Percentiles rank a stretch among this genome's conserved stretches.
phyloP scores from a whole-genome alignment of 2,113 vertebrate genomes.

The Scatophagus argus region DNA sequence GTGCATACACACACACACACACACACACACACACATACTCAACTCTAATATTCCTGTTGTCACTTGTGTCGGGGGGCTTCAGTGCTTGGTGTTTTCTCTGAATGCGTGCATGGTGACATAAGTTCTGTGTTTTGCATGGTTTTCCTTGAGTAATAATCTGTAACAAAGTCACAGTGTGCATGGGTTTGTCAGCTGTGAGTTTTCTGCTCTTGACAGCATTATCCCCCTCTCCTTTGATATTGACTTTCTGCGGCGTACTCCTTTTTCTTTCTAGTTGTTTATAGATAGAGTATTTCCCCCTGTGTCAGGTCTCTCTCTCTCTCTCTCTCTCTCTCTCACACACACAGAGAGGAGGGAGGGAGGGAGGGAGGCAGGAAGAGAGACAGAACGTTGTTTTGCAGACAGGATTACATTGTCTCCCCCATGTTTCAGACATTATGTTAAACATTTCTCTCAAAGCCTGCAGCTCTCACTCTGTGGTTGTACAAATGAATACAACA shows the following conservation, averaged over 20 bases:
- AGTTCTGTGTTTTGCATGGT: background rate
- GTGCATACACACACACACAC: constrained; percentile 8
- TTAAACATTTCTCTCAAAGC: constrained; percentile 51
- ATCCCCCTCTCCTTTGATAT: constrained; percentile 18
- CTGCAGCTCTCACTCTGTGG: constrained; percentile 35
- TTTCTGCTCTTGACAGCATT: constrained; percentile 22
- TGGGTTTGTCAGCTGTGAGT: constrained; percentile 22
- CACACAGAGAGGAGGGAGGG: constrained; percentile 12
- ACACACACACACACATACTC: constrained; percentile 3
- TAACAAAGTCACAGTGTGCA: constrained; percentile 8
- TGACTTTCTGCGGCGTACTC: constrained; percentile 50
- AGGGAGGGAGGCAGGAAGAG: constrained; percentile 33
- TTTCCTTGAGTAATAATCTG: constrained; percentile 3
- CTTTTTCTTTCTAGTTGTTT: constrained; percentile 40
- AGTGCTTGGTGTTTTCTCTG: background rate
- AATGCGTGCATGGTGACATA: background rate
- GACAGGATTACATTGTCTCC: constrained; percentile 77
- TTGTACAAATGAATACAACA: background rate
- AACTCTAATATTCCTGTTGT: background rate
- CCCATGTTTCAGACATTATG: constrained; percentile 68
- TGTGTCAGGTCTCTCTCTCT: constrained; percentile 55
- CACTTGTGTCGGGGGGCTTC: background rate
- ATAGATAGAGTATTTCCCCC: constrained; percentile 49
- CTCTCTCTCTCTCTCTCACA: too few species aligned
- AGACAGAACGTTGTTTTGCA: constrained; percentile 69